Evolutionary conservation across 2,888 invertebrate genomes (phyloP).

Genomic region (Tenthredo distinguenda): DNA sequence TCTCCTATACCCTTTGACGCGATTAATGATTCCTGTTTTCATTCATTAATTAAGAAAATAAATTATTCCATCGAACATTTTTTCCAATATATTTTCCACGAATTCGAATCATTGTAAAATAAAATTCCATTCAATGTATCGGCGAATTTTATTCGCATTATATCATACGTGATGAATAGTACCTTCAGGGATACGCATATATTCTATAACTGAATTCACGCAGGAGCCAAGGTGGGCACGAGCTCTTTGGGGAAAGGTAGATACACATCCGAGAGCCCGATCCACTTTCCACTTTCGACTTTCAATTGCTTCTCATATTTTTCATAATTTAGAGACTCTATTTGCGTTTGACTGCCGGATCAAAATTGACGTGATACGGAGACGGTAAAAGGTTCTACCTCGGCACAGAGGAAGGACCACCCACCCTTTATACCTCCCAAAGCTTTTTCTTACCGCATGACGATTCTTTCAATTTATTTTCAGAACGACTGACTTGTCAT

Average conservation of each 20-base stretch:
- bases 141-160: no score
- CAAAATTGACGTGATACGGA: constrained; percentile 30
- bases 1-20: not conserved
- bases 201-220: not conserved
- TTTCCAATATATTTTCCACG: no score
- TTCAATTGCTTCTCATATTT: constrained; percentile 24
- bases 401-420: not conserved
- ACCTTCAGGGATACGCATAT: no score
- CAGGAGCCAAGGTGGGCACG: not conserved
- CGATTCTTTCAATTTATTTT: not conserved
- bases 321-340: constrained; percentile 26
- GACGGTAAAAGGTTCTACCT: constrained; percentile 25
- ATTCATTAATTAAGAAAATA: not conserved
- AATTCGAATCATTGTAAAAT: no score
- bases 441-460: not conserved
- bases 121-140: no score
- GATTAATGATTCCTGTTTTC: not conserved
- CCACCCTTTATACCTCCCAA: not conserved
- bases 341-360: constrained; percentile 16
- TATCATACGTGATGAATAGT: no score
- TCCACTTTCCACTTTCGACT: constrained; percentile 8
- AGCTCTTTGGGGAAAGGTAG: not conserved
- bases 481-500: no score
- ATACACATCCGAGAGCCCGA: not conserved
- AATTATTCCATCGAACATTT: no score